These are phyloP conservation scores for Zeuzera pyrina DNA, from an alignment of 2,888 invertebrate genomes.

Conservation along the genomic window DNA sequence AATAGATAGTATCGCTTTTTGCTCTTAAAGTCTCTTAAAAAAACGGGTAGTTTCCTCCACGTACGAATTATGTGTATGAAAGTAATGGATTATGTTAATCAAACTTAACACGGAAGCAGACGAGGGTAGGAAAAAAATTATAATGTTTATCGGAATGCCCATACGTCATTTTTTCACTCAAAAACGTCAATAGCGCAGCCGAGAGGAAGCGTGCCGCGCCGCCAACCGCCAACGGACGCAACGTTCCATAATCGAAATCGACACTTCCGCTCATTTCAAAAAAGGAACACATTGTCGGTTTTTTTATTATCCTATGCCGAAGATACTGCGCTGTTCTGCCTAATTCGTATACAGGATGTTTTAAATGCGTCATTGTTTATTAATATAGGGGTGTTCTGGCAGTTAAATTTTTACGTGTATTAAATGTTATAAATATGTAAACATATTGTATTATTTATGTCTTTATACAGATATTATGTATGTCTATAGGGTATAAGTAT, in stretches of 20 bases:
- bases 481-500: no score
- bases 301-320: slow-evolving; percentile 24
- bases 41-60: no score
- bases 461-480: no score
- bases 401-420: not conserved
- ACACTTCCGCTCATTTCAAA: slow-evolving; percentile 39
- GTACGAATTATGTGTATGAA: no score
- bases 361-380: slow-evolving; percentile 20
- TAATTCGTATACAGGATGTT: slow-evolving; percentile 15
- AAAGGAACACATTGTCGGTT: slow-evolving; percentile 32
- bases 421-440: no score
- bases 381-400: slow-evolving; percentile 10
- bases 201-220: slow-evolving; percentile 36
- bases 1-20: no score
- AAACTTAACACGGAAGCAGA: no score
- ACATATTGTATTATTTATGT: no score
- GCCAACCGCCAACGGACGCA: slow-evolving; percentile 39
- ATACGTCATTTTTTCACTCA: slow-evolving; percentile 1
- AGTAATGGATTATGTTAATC: no score
- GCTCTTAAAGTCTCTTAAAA: no score
- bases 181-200: slow-evolving; percentile 12
- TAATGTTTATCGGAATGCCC: no score
- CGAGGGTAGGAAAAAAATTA: no score
- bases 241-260: slow-evolving; percentile 45
- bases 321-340: slow-evolving; percentile 7